Evolutionary conservation across 2,888 invertebrate genomes (phyloP).

Genomic region (Glaucopsyche alexis): DNA sequence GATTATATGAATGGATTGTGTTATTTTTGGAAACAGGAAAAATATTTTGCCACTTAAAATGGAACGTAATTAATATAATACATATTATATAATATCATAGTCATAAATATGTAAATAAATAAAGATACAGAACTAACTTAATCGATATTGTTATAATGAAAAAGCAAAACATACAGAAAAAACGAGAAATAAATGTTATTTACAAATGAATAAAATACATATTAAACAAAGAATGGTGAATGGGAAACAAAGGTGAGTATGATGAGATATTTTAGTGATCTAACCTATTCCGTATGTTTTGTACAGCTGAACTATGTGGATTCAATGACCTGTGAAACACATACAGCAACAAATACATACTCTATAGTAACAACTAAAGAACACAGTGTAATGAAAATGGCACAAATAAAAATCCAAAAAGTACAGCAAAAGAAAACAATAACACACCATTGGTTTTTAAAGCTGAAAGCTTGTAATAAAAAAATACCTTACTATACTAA

Average conservation of each 20-base stretch:
- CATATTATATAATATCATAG: neutral
- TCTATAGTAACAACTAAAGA: neutral
- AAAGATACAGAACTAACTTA: neutral
- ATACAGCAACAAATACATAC: neutral
- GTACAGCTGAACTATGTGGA: slow-evolving; percentile 10
- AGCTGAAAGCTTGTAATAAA: neutral
- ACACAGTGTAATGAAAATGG: neutral
- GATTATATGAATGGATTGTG: too few relatives aligned
- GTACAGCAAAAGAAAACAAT: neutral
- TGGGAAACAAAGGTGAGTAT: neutral
- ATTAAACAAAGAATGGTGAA: neutral
- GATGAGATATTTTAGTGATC: slow-evolving; percentile 11
- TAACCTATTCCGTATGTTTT: slow-evolving; percentile 9
- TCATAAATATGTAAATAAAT: neutral
- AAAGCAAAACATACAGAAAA: neutral
- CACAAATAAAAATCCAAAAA: neutral
- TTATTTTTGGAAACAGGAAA: too few relatives aligned
- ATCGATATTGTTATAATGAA: neutral
- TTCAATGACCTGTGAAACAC: slow-evolving; percentile 19
- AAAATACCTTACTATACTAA: neutral
- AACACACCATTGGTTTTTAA: neutral
- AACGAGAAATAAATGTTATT: slow-evolving; percentile 4
- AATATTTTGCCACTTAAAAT: neutral
- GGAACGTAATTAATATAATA: neutral
- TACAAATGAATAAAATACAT: neutral